phyloP scores from a whole-genome alignment of 2,797 vertebrate genomes.

The Arrhamphus sclerolepis region DNA sequence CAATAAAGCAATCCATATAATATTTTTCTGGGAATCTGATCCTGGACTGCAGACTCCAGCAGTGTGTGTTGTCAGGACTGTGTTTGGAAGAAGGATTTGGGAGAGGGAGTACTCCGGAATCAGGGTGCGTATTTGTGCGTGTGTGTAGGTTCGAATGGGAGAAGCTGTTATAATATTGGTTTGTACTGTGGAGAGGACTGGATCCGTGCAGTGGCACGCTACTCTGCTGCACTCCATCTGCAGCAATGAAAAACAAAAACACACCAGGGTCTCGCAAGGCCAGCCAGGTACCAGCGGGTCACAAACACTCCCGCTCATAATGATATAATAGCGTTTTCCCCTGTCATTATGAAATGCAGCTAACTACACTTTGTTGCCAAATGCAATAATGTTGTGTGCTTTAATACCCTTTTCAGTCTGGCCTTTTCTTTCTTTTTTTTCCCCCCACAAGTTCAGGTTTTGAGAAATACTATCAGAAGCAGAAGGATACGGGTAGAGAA shows the following conservation, averaged over 20 bases:
- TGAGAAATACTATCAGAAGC: constrained; percentile 10
- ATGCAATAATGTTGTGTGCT: constrained; percentile 14
- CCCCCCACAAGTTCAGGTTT: constrained; percentile 12
- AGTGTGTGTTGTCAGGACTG: constrained; percentile 50
- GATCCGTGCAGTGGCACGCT: constrained; percentile 64
- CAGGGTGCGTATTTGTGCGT: constrained; percentile 23
- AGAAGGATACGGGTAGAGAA: constrained; percentile 12
- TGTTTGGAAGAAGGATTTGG: constrained; percentile 54
- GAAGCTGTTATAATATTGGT: constrained; percentile 75
- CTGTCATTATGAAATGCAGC: constrained; percentile 6
- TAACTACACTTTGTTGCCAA: constrained; percentile 7
- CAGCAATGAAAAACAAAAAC: constrained; percentile 57
- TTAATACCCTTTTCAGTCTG: constrained; percentile 10
- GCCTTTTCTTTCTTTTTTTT: constrained; percentile 6
- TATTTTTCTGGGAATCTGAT: constrained; percentile 73
- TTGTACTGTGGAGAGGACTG: constrained; percentile 49
- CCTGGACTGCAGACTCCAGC: constrained; percentile 37
- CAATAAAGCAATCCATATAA: constrained; percentile 50
- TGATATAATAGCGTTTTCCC: constrained; percentile 17
- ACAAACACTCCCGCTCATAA: constrained; percentile 22
- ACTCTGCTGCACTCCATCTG: constrained; percentile 57
- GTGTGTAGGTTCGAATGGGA: constrained; percentile 42
- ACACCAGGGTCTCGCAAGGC: constrained; percentile 19
- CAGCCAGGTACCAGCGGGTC: constrained; percentile 34
- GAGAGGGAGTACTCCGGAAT: constrained; percentile 50